Evolutionary conservation across 2,888 invertebrate species (phyloP), one percentile per base, ranked within the genome.

Genomic region (Leptopilina drosophilae): DNA sequence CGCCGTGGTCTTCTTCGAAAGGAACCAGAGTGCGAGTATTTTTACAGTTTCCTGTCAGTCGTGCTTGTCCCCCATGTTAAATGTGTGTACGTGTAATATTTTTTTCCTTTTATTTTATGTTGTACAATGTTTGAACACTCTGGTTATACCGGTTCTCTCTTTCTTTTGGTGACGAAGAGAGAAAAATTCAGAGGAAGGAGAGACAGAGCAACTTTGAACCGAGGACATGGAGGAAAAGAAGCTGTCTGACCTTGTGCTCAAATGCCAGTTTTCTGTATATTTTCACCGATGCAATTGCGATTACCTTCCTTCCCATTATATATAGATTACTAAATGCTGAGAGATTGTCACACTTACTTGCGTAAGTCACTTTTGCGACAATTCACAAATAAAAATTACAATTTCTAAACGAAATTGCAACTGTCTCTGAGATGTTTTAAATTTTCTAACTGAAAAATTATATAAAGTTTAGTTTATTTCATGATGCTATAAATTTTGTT

Each of bases 211-310:
- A 76, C 78, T 53, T 49, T 65, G 59, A 77, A 77, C 56, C 20
- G 56, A 80, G 77, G 79, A 81, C 78, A 79, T 49, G 11, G 75
- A 78, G 75, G 76, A 66, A 81, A 67, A 82, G 67, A 78, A 82
- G 77, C 77, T 40, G 78, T 66, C 65, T 83, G 87, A 88, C 87
- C 87, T 87, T 87, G 88, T 87, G 84, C 87, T 84, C 84, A 83
- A 88, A 87, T 87, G 85, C 87, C 83, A 85, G 84, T 87, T 87
- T 87, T 8, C 84, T 86, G 84, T 81, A 11, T 49, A 73, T 62
- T 75, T 59, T 62, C 64, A 76, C 59, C 67, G 49, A 33, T 49
- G 69, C 53, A 69, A 69, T 53, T 26, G 69, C 53, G 53, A 69
- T 69, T 69, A 69, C 67, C 67, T 69, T 15, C 20, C 11, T 11